Evolutionary conservation across 2,113 vertebrate genomes (phyloP), one percentile per base, ranked within the genome.

Genomic region (Ciconia boyciana): DNA sequence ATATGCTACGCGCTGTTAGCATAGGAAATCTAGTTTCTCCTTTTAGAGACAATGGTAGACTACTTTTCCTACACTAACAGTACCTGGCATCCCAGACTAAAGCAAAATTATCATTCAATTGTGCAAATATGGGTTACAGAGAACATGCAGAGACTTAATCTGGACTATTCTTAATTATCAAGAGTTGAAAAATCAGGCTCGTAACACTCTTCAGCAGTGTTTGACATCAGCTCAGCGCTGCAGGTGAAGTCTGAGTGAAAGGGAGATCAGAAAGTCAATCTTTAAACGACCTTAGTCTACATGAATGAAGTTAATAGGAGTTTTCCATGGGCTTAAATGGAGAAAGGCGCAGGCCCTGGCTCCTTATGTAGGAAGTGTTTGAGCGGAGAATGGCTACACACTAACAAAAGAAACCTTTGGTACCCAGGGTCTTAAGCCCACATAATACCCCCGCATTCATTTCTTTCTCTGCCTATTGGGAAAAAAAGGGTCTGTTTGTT

Each of bases 331-430:
- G 61, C 71, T 95, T 92, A 87, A 89, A 81, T 1, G 49, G 78
- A 93, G 86, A 94, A 94, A 96, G 84, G 76, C 91, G 2, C 87
- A 66, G 75, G 90, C 64, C 70, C 79, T 11, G 81, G 92, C 96
- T 96, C 94, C 97, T 96, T 74, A 75, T 66, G 96, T 96, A 98
- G 97, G 96, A 98, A 98, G 97, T 97, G 96, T 98, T 97, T 98
- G 95, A 95, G 91, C 57, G 64, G 71, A 98, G 96, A 97, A 98
- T 96, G 96, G 97, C 96, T 98, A 98, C 96, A 96, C 66, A 85
- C 96, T 95, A 96, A 98, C 98, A 98, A 99, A 98, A 98, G 97
- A 93, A 97, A 98, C 98, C 98, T 98, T 98, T 98, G 96, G 97
- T 98, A 97, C 96, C 97, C 97, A 36, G 95, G 96, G 96, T 98